These are phyloP conservation scores for Podotricha telesiphe DNA, from an alignment of 2,888 invertebrate genomes.

Conservation along the genomic window DNA sequence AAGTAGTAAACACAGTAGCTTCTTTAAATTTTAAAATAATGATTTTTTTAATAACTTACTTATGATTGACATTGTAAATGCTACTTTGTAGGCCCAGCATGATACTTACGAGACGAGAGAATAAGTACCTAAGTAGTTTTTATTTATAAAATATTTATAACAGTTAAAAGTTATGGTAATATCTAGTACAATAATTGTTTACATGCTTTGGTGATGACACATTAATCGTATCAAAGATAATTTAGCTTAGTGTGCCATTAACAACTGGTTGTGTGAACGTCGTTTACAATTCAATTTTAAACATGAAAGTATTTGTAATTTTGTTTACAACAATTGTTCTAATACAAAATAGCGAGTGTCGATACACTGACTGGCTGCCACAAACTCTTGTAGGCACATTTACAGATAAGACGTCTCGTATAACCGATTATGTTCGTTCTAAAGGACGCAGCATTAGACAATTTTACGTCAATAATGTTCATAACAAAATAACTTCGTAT, in stretches of 20 bases:
- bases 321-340: constrained; percentile 57
- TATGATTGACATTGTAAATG: no score
- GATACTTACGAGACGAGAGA: no score
- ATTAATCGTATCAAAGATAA: constrained; percentile 44
- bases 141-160: no score
- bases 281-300: constrained; percentile 42
- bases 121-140: neutral
- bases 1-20: no score
- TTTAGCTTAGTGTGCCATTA: constrained; percentile 48
- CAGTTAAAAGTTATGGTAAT: neutral
- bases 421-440: constrained; percentile 65
- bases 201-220: constrained; percentile 62
- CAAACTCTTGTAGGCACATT: constrained; percentile 61
- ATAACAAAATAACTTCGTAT: constrained; percentile 63
- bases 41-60: no score
- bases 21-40: no score
- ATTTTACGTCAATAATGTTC: constrained; percentile 64
- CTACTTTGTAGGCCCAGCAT: no score
- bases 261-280: constrained; percentile 54
- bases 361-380: constrained; percentile 61
- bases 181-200: constrained; percentile 21
- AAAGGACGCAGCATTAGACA: constrained; percentile 62
- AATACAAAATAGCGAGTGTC: constrained; percentile 57
- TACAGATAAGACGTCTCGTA: constrained; percentile 62
- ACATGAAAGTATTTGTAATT: constrained; percentile 62